Evolutionary conservation across 2,113 vertebrate genomes (phyloP).

Genomic region (Austrofundulus limnaeus): DNA sequence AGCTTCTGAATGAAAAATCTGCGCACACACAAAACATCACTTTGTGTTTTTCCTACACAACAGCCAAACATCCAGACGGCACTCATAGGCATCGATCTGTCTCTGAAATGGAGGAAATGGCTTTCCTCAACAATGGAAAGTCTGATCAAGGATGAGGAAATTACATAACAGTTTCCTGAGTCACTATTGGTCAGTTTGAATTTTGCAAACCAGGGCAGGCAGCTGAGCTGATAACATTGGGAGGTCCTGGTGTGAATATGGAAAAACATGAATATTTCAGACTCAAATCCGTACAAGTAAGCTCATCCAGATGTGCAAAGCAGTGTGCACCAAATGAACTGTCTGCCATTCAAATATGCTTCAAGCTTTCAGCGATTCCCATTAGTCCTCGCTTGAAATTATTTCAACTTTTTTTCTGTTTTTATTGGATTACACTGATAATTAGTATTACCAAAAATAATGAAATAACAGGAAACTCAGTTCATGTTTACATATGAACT

Average conservation of each 20-base stretch:
- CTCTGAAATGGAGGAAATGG: slow-evolving; percentile 1
- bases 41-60: slow-evolving; percentile 8
- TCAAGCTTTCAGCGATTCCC: not conserved
- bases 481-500: not conserved
- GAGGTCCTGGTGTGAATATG: not conserved
- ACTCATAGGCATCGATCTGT: slow-evolving; percentile 26
- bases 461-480: too few relatives aligned
- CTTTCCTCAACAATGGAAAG: slow-evolving; percentile 4
- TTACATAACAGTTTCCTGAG: not conserved
- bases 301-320: not conserved
- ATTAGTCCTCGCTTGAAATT: not conserved
- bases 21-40: slow-evolving; percentile 17
- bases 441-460: too few relatives aligned
- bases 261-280: slow-evolving; percentile 11
- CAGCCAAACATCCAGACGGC: slow-evolving; percentile 12
- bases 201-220: not conserved
- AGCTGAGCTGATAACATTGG: slow-evolving; percentile 1
- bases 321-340: not conserved
- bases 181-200: slow-evolving; percentile 1
- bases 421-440: not conserved
- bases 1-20: slow-evolving; percentile 42
- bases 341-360: not conserved
- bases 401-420: too few relatives aligned
- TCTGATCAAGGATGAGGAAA: not conserved
- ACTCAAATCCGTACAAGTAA: not conserved